Evolutionary conservation across 2,113 vertebrate genomes (phyloP), one percentile per base, ranked within the genome.

Genomic region (Semicossyphus pulcher): DNA sequence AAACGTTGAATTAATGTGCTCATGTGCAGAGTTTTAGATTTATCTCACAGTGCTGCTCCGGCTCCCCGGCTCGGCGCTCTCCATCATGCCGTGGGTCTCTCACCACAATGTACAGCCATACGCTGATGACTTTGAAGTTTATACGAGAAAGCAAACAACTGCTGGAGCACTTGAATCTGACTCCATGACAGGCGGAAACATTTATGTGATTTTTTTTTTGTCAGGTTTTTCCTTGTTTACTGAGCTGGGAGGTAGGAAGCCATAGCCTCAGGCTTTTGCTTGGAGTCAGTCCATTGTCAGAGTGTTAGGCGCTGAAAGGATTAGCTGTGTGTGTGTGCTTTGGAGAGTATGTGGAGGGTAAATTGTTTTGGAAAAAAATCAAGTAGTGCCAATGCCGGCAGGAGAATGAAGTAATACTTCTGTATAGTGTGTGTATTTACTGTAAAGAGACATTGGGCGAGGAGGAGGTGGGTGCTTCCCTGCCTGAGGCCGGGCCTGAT

Each of bases 1-100:
- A 95, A 95, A 96, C 93, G 91, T 93, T 90, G 94, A 96, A 97
- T 96, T 95, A 95, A 95, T 97, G 95, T 95, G 94, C 96, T 96
- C 94, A 94, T 94, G 94, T 92, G 91, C 93, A 87, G 94, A 91
- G 91, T 95, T 95, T 95, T 93, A 94, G 95, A 96, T 96, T 96
- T 95, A 95, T 96, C 94, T 94, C 93, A 93, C 95, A 93, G 93
- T 90, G 94, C 78, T 91, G 94, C 92, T 94, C 92, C 89, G 89
- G 92, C 93, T 90, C 91, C 88, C 88, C 89, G 88, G 93, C 52
- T 37, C 28, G 10, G 31, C 12, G 32, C 54, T 74, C 63, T 74
- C 49, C n/a, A 53, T 78, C 73, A 71, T 32, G 70, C 72, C 12
- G 56, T 12, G 23, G 60, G 65, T 80, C 48, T 56, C 63, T 28